Evolutionary conservation across 2,888 invertebrate genomes (phyloP).

Genomic region (Trissolcus japonicus): DNA sequence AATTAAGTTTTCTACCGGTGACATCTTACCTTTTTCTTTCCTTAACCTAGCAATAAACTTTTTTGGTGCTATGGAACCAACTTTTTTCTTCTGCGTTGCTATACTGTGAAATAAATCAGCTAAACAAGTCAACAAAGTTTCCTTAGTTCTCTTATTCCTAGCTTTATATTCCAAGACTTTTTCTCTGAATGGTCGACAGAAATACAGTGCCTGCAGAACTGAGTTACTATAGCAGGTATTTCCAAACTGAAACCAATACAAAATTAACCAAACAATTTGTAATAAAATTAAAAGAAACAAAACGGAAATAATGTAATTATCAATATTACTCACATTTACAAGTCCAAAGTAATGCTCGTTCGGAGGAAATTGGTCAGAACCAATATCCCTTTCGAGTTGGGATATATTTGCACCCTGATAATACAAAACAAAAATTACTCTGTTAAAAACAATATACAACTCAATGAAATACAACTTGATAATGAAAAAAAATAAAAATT

Average conservation of each 20-base stretch:
- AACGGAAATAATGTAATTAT: background rate
- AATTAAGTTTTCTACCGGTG: constrained; percentile 21
- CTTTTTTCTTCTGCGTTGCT: constrained; percentile 99
- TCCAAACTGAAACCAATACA: constrained; percentile 86
- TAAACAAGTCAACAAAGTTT: constrained; percentile 97
- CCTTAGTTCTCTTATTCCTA: constrained; percentile 95
- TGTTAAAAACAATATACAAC: constrained; percentile 32
- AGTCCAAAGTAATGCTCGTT: constrained; percentile 99
- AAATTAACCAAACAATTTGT: constrained; percentile 1
- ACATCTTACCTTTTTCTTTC: constrained; percentile 96
- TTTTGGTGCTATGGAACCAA: constrained; percentile 99
- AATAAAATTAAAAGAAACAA: background rate
- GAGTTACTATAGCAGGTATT: constrained; percentile 99
- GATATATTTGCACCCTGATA: constrained; percentile 98
- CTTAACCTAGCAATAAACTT: constrained; percentile 98
- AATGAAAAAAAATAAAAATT: no score
- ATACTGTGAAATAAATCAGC: constrained; percentile 99
- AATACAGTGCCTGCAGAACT: constrained; percentile 98
- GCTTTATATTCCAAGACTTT: constrained; percentile 99
- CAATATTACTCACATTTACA: constrained; percentile 90
- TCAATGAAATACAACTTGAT: background rate
- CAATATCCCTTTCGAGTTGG: constrained; percentile 99
- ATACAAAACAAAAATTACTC: constrained; percentile 56
- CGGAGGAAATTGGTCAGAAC: constrained; percentile 97
- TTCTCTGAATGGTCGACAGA: constrained; percentile 99